These are phyloP conservation scores for Neodon shergylaensis DNA, from an alignment of 2,113 vertebrate species.

Conservation along the genomic window DNA sequence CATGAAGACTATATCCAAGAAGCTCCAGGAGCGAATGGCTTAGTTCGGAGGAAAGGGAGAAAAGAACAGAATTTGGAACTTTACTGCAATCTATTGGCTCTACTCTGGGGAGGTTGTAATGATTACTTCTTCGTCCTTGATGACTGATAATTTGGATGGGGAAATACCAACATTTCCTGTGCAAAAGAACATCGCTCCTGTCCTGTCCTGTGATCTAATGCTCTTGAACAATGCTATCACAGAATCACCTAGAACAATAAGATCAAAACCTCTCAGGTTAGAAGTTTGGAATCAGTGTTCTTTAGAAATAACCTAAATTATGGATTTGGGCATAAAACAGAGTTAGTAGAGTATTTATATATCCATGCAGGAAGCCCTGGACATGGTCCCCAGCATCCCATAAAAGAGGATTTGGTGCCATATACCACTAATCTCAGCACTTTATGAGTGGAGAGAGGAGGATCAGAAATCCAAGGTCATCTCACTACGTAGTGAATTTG, in stretches of 20 bases:
- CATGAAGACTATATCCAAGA: not conserved
- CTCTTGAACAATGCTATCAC: not conserved
- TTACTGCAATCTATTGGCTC: not conserved
- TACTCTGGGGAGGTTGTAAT: not conserved
- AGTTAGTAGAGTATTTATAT: not conserved
- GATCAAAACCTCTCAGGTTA: conserved; percentile 7
- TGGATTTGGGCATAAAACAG: not conserved
- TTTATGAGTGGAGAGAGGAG: not conserved
- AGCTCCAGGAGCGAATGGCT: not conserved
- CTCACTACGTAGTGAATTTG: not conserved
- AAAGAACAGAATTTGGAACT: not conserved
- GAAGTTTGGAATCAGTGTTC: not conserved
- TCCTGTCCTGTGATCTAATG: not conserved
- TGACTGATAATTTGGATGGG: not conserved
- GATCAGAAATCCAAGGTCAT: not conserved
- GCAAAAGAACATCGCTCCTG: not conserved
- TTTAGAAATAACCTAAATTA: not conserved
- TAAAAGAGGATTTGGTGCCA: not conserved
- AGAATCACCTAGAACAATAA: not conserved
- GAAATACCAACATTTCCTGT: not conserved
- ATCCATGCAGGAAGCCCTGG: not conserved
- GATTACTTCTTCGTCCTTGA: not conserved
- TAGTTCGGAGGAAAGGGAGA: not conserved
- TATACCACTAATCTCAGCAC: not conserved
- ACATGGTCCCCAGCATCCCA: not conserved